phyloP scores from a whole-genome alignment of 1,140 invertebrate species.

The Scaptomyza pallida region DNA sequence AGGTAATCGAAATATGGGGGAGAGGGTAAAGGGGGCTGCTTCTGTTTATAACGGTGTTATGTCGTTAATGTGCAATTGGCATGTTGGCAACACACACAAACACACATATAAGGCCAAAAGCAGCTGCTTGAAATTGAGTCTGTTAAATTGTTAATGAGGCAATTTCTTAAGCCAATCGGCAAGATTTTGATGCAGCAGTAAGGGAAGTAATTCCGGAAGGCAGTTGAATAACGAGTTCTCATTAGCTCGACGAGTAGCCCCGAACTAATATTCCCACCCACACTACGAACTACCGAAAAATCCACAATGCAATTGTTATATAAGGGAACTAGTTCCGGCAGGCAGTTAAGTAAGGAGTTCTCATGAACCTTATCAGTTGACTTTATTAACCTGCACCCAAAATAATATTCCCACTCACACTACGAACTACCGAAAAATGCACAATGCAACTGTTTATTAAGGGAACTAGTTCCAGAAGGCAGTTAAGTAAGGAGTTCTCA shows the following conservation, averaged over 20 bases:
- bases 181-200: slow-evolving; percentile 11
- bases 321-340: no score
- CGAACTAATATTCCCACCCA: slow-evolving; percentile 63
- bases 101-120: slow-evolving; percentile 29
- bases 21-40: slow-evolving; percentile 1
- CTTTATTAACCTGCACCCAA: no score
- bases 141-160: slow-evolving; percentile 79
- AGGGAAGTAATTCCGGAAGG: not conserved
- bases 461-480: no score
- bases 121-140: slow-evolving; percentile 61
- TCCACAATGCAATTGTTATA: not conserved
- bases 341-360: no score
- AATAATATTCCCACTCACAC: no score
- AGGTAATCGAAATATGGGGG: not conserved
- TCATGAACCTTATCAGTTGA: no score
- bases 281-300: slow-evolving; percentile 26
- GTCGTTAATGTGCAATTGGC: slow-evolving; percentile 83
- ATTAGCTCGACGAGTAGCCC: no score
- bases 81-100: slow-evolving; percentile 67
- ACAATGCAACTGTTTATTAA: no score
- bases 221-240: not conserved
- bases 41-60: slow-evolving; percentile 80
- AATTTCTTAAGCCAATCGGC: slow-evolving; percentile 58
- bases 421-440: no score
- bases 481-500: no score